Conservation (phyloP, 1,140 invertebrate species). For the Dryas iulia region DNA sequence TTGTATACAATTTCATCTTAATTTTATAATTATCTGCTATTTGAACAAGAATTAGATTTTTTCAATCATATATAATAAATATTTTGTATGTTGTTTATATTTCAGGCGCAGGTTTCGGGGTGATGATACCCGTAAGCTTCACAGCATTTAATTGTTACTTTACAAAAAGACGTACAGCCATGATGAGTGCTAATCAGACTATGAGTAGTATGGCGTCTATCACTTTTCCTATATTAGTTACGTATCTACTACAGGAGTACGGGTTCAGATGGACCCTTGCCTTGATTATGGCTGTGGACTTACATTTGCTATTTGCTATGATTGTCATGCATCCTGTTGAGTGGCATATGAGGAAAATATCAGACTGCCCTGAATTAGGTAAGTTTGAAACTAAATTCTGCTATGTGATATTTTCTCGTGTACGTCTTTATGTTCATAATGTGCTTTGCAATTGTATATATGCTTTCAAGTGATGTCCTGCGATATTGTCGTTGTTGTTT, state of each 20-base stretch:
- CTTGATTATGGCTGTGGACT: constrained; percentile 66
- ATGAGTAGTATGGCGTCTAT: constrained; percentile 72
- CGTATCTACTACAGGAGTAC: constrained; percentile 60
- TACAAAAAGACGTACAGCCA: constrained; percentile 63
- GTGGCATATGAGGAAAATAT: constrained; percentile 58
- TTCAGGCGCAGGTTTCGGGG: constrained; percentile 69
- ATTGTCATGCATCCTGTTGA: constrained; percentile 73
- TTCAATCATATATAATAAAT: background rate
- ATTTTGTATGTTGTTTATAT: constrained; percentile 8
- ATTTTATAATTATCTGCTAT: background rate
- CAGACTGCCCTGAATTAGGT: constrained; percentile 27
- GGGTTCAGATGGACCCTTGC: constrained; percentile 66
- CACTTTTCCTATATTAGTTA: constrained; percentile 67
- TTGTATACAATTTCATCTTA: no score
- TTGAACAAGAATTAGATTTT: background rate
- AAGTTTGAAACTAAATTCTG: background rate
- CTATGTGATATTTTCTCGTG: background rate
- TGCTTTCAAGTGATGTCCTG: constrained; percentile 3
- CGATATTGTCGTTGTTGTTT: constrained; percentile 16
- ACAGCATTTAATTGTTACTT: constrained; percentile 73
- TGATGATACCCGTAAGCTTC: constrained; percentile 72
- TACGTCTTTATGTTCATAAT: background rate
- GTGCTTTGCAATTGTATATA: background rate
- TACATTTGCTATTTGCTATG: constrained; percentile 71
- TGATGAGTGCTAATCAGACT: constrained; percentile 74